Base-by-base conservation (phyloP, 2,888 invertebrate species). In the Hanleya hanleyi region DNA sequence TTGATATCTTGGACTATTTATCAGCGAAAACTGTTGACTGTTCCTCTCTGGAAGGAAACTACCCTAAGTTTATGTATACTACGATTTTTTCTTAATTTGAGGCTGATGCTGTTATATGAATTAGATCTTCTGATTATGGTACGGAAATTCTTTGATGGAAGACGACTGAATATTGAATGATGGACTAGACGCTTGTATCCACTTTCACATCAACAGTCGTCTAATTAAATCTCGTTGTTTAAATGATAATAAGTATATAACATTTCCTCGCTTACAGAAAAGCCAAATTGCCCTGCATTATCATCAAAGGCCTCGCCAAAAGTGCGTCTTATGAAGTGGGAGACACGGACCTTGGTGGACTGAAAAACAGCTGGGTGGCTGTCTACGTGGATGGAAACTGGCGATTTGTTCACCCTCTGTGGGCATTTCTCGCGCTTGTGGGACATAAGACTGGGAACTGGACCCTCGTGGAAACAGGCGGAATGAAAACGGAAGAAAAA, bases 381-480 rank as follows among this genome's bases (percentile, higher is more conserved):
- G 86, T 86, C 18, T 80, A 79, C 61, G 75, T 86, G 26, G 83
- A 82, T 57, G 83, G 80, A 6, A 75, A 78, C 37, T 88, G 88
- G 88, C 77, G 87, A 37, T 70, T 88, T n/a, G 68, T 88, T 9
- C 85, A 87, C 67, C 81, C 84, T 1, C 81, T 81, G 74, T 83
- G 87, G 77, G 84, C 87, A 1, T 84, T 81, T 64, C 82, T 83
- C 6, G 79, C 79, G 3, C 57, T 79, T n/a, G 51, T 81, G 61
- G 73, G 81, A 61, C 73, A 79, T 66, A 69, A 66, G 6, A 77
- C 72, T 9, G 82, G 80, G 12, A 73, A 77, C 12, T 86, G 83
- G 78, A 77, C 81, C 1, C 75, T 83, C 66, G 78, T 85, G 12
- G 84, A 83, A 61, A 41, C 71, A 12, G 75, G 79, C 69, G 57